Conservation (phyloP, 2,797 vertebrate genomes). For the Enteromius anoplus region DNA sequence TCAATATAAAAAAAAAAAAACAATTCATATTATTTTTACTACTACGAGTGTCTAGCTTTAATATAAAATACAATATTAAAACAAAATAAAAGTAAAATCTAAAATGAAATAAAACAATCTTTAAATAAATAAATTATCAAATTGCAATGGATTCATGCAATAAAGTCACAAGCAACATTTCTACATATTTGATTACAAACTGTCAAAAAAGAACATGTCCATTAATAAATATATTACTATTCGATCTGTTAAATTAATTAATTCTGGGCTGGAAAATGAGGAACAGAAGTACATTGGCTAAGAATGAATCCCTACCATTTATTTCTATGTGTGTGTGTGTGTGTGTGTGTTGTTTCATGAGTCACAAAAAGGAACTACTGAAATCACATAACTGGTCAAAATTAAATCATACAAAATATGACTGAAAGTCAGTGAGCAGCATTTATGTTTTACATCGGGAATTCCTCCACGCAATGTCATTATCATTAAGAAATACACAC, state of each 20-base stretch:
- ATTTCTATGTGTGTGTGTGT: neutral
- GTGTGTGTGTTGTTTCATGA: neutral
- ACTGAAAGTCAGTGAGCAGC: neutral
- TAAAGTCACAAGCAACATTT: neutral
- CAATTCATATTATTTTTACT: neutral
- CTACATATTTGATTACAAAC: neutral
- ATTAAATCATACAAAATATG: neutral
- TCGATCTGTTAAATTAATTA: neutral
- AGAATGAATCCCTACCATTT: neutral
- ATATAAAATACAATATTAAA: neutral
- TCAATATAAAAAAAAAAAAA: neutral
- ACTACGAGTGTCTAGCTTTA: neutral
- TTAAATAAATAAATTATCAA: neutral
- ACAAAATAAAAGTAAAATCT: neutral
- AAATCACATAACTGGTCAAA: neutral
- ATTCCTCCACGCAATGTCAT: neutral
- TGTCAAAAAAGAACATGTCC: neutral
- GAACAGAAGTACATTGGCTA: neutral
- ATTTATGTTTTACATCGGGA: neutral
- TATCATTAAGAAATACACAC: slow-evolving; percentile 8
- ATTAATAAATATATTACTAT: neutral
- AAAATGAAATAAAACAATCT: neutral
- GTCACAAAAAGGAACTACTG: neutral
- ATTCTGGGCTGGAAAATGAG: neutral
- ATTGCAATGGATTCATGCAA: neutral